phyloP scores from a whole-genome alignment of 2,113 vertebrate genomes.

The Neolamprologus hecqui region DNA sequence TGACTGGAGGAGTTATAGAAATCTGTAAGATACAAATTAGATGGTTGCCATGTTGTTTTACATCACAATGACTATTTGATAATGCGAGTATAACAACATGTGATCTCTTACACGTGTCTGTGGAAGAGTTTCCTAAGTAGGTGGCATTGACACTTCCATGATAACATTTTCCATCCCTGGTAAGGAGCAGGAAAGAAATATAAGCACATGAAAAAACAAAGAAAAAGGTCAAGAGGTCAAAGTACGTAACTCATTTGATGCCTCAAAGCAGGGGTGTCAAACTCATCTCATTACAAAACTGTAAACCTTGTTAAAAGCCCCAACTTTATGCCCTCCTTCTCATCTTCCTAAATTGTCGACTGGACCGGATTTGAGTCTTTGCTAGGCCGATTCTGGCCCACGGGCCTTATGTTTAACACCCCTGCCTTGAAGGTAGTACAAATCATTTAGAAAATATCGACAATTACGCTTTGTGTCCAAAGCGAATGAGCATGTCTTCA shows the following conservation, averaged over 20 bases:
- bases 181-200: neutral
- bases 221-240: neutral
- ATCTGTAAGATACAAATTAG: neutral
- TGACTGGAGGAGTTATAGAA: neutral
- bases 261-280: neutral
- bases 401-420: neutral
- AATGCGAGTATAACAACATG: neutral
- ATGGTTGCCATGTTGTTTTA: neutral
- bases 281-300: neutral
- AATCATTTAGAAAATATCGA: neutral
- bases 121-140: neutral
- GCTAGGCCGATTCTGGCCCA: neutral
- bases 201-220: neutral
- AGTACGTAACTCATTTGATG: neutral
- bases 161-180: slow-evolving; percentile 8
- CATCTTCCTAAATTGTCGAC: neutral
- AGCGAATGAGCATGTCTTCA: neutral
- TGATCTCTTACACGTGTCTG: slow-evolving; percentile 5
- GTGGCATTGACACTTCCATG: neutral
- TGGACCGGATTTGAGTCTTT: neutral
- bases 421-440: neutral
- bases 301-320: neutral
- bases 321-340: neutral
- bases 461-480: neutral
- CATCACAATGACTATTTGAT: neutral